Conservation (phyloP, 2,888 invertebrate species). For the Harpalus rubripes region DNA sequence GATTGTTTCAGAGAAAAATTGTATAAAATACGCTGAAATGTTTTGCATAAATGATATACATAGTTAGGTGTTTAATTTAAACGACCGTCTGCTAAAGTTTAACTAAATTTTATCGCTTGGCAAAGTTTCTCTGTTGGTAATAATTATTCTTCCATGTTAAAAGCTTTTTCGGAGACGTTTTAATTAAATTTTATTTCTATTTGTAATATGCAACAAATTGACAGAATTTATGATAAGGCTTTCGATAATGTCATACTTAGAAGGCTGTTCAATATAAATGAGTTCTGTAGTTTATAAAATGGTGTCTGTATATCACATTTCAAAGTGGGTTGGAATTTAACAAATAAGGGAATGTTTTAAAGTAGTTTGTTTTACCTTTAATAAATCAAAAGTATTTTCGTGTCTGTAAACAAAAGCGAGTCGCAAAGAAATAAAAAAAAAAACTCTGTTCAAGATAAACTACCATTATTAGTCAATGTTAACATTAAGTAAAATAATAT, state of each 20-base stretch:
- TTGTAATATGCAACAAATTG: constrained; percentile 1
- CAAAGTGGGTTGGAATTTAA: neutral
- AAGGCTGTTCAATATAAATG: neutral
- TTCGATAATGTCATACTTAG: neutral
- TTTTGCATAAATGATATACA: constrained; percentile 7
- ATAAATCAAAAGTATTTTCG: neutral
- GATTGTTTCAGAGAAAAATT: constrained; percentile 3
- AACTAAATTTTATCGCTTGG: neutral
- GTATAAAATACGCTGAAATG: neutral
- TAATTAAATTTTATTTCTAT: constrained; percentile 45
- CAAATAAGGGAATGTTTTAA: neutral
- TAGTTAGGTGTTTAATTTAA: neutral
- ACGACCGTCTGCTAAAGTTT: neutral
- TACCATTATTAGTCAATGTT: neutral
- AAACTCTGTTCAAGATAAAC: neutral
- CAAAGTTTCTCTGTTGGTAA: neutral
- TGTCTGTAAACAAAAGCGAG: neutral
- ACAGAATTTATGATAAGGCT: neutral
- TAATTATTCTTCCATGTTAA: constrained; percentile 22
- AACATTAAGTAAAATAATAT: too few relatives aligned
- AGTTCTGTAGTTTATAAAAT: neutral
- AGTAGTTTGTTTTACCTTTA: neutral
- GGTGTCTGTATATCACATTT: neutral
- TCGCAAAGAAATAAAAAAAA: neutral
- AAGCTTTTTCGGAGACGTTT: constrained; percentile 13